A percentile compares a stretch with the other conserved stretches of the same genome.
These are phyloP conservation scores for Cryptocephalus moraei DNA, from an alignment of 2,888 invertebrate species.

Conservation along the genomic window DNA sequence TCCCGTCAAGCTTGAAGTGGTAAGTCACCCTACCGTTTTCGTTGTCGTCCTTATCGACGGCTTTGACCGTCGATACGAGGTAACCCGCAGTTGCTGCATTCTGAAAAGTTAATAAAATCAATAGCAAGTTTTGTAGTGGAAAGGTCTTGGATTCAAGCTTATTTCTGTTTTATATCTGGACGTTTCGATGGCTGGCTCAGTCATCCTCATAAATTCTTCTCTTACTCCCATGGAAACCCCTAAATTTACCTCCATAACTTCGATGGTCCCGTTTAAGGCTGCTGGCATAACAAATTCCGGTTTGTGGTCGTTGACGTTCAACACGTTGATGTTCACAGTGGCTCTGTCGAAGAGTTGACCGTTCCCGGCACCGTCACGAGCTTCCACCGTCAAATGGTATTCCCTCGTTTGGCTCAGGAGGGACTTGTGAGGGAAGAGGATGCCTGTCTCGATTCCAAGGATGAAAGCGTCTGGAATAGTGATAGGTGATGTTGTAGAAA, in stretches of 20 bases:
- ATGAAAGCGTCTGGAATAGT: conserved; percentile 55
- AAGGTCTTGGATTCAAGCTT: too few species aligned
- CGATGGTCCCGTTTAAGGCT: conserved; percentile 62
- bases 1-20: conserved; percentile 59
- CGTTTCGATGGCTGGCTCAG: too few species aligned
- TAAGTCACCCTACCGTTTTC: conserved; percentile 79
- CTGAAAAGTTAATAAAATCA: conserved; percentile 30
- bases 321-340: conserved; percentile 63
- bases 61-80: conserved; percentile 71
- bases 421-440: conserved; percentile 67
- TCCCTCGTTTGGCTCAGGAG: conserved; percentile 52
- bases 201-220: too few species aligned
- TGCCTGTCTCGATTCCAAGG: conserved; percentile 66
- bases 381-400: conserved; percentile 48
- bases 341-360: conserved; percentile 58
- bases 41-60: conserved; percentile 71
- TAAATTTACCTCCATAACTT: conserved; percentile 67
- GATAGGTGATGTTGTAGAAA: too few species aligned
- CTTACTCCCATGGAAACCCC: too few species aligned
- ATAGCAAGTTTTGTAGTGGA: not conserved
- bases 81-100: conserved; percentile 67
- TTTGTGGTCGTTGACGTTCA: conserved; percentile 71
- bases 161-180: too few species aligned
- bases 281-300: conserved; percentile 74
- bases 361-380: conserved; percentile 61